These are phyloP conservation scores for Enteromius unitaeniatus DNA, from an alignment of 2,797 vertebrate species.

Conservation along the genomic window DNA sequence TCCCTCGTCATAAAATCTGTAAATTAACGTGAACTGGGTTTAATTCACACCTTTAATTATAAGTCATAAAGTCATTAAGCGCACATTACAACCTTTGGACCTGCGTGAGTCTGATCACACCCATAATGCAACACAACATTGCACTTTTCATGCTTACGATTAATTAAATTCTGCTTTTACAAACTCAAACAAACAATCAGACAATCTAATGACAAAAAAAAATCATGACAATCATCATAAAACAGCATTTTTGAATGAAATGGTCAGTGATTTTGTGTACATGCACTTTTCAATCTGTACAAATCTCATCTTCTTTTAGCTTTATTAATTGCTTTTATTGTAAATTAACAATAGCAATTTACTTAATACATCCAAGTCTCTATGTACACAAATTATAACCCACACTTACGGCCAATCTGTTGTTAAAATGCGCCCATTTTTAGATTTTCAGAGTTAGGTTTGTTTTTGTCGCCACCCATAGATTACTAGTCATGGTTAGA, in stretches of 20 bases:
- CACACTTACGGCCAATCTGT: slow-evolving; percentile 83
- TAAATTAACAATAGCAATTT: neutral
- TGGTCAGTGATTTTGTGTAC: slow-evolving; percentile 37
- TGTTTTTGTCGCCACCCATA: slow-evolving; percentile 52
- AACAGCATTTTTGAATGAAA: slow-evolving; percentile 3
- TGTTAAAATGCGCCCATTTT: slow-evolving; percentile 77
- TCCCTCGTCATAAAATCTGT: neutral
- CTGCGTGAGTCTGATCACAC: neutral
- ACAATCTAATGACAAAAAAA: neutral
- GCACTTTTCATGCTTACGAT: neutral
- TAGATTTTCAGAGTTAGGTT: slow-evolving; percentile 46
- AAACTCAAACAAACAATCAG: neutral
- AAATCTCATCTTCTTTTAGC: neutral
- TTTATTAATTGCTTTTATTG: neutral
- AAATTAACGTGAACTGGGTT: neutral
- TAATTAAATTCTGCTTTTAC: neutral
- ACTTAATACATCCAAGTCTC: neutral
- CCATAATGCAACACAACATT: slow-evolving; percentile 13
- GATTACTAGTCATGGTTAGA: slow-evolving; percentile 32
- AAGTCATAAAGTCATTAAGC: slow-evolving; percentile 27
- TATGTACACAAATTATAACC: slow-evolving; percentile 58
- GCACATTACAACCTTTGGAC: slow-evolving; percentile 24
- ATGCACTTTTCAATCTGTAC: slow-evolving; percentile 10
- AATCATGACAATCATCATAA: neutral
- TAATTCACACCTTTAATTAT: neutral